Percentiles rank a stretch among this genome's conserved stretches.
Conservation (phyloP, 2,113 vertebrate species). For the Cynopterus brachyotis region DNA sequence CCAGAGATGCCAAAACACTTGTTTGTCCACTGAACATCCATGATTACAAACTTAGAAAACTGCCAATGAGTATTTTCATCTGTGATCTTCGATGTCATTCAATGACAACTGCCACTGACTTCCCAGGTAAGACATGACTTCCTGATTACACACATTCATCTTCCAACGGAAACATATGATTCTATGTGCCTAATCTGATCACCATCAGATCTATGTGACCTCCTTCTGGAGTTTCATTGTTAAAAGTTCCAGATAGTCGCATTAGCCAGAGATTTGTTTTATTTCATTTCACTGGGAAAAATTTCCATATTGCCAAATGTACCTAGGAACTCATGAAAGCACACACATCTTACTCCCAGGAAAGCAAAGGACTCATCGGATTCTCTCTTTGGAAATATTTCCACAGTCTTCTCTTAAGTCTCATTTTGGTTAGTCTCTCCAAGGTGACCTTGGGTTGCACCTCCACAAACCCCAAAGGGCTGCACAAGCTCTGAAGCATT, state of each 20-base stretch:
- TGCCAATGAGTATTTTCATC: slow-evolving; percentile 2
- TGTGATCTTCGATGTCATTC: neutral
- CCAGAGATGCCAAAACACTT: neutral
- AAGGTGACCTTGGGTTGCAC: neutral
- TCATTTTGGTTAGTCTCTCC: neutral
- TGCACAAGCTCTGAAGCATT: neutral
- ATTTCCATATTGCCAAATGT: slow-evolving; percentile 1
- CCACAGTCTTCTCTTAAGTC: neutral
- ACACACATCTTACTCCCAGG: neutral
- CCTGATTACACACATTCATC: slow-evolving; percentile 25
- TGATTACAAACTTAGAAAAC: neutral
- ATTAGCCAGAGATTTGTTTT: slow-evolving; percentile 33
- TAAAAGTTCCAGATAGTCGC: neutral
- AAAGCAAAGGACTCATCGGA: neutral
- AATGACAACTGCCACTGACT: neutral
- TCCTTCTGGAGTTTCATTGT: neutral
- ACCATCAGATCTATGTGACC: neutral
- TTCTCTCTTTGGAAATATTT: slow-evolving; percentile 47
- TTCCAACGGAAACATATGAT: neutral
- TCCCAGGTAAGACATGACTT: neutral
- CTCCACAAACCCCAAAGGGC: neutral
- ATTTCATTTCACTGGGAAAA: slow-evolving; percentile 31
- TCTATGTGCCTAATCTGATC: neutral
- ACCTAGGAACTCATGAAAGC: neutral
- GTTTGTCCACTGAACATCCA: neutral